Conservation (phyloP, 2,888 invertebrate species). For the Galerucella calmariensis region DNA sequence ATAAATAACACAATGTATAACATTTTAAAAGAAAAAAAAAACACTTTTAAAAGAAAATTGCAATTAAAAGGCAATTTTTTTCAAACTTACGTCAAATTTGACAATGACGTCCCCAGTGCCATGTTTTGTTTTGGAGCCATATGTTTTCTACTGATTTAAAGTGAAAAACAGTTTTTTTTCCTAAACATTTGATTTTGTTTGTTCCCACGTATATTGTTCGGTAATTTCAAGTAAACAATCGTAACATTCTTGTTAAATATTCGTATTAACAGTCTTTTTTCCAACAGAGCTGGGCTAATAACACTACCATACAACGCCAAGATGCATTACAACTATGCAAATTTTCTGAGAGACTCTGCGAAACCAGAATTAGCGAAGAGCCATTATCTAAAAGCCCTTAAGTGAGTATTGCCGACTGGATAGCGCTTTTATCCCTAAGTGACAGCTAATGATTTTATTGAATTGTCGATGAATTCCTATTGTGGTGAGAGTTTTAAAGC, state of each 20-base stretch:
- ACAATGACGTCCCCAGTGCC: no score
- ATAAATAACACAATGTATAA: no score
- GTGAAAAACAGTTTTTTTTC: no score
- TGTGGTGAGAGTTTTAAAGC: background rate
- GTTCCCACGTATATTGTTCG: no score
- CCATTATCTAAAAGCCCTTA: conserved; percentile 83
- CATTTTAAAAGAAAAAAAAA: no score
- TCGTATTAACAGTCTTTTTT: background rate
- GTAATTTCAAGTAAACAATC: no score
- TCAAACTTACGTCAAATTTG: no score
- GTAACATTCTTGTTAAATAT: background rate
- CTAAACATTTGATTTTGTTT: no score
- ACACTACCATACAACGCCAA: conserved; percentile 88
- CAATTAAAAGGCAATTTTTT: no score
- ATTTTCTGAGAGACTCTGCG: conserved; percentile 82
- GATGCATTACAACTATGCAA: conserved; percentile 91
- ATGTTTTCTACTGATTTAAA: no score
- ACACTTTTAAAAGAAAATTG: no score
- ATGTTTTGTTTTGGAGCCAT: no score
- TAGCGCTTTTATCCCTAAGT: conserved; percentile 6
- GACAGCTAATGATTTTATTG: conserved; percentile 7
- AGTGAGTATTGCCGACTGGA: conserved; percentile 69
- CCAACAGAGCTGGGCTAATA: conserved; percentile 78
- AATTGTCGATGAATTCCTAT: conserved; percentile 2
- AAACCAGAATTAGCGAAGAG: conserved; percentile 77